A percentile compares a stretch with the other conserved stretches of the same genome.
phyloP scores from a whole-genome alignment of 2,888 invertebrate genomes.

The Cheilosia soror region DNA sequence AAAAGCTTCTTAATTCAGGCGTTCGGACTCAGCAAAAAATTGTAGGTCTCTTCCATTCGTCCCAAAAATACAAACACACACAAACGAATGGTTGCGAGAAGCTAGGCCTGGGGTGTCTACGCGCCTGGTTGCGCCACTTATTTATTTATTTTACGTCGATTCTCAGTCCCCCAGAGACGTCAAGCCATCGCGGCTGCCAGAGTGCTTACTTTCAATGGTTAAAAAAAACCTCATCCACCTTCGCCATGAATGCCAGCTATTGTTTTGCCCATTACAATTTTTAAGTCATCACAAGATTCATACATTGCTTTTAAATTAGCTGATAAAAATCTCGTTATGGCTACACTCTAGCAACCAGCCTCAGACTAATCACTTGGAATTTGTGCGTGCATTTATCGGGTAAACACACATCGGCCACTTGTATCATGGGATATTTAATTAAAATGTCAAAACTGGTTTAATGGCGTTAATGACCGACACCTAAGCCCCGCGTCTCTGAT shows the following conservation, averaged over 20 bases:
- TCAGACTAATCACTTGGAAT: slow-evolving; percentile 66
- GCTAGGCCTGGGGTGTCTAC: no score
- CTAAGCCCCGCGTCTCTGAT: slow-evolving; percentile 56
- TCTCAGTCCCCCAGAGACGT: no score
- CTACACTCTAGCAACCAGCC: slow-evolving; percentile 1
- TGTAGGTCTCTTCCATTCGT: no score
- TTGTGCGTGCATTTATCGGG: slow-evolving; percentile 58
- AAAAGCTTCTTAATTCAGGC: no score
- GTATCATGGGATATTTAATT: slow-evolving; percentile 80
- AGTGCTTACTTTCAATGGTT: no score
- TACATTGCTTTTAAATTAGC: slow-evolving; percentile 8
- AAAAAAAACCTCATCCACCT: no score
- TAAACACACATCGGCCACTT: slow-evolving; percentile 14
- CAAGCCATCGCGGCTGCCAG: no score
- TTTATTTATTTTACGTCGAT: no score
- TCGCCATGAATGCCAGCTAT: slow-evolving; percentile 22
- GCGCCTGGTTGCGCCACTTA: no score
- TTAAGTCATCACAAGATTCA: slow-evolving; percentile 27
- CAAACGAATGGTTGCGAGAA: no score
- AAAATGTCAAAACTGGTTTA: slow-evolving; percentile 84
- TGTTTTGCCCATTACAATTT: slow-evolving; percentile 22
- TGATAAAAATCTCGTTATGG: slow-evolving; percentile 57
- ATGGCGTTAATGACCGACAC: slow-evolving; percentile 84
- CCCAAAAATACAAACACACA: no score
- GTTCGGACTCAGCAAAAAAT: no score